Conservation (phyloP, 2,113 vertebrate species). For the Hemiprocne comata region DNA sequence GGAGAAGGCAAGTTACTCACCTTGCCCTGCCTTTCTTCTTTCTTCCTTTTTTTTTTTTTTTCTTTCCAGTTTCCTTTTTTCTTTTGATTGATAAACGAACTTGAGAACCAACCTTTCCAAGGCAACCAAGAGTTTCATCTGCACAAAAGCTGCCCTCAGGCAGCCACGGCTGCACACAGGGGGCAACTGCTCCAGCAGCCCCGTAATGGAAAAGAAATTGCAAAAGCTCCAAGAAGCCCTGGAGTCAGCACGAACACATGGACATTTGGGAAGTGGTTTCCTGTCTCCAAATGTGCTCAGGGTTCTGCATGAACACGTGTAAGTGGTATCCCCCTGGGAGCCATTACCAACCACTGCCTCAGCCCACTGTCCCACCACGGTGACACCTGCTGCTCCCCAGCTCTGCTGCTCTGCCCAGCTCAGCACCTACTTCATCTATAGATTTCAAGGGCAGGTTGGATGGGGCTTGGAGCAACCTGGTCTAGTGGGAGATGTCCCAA, state of each 20-base stretch:
- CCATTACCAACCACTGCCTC: fast-evolving
- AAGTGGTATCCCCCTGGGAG: fast-evolving
- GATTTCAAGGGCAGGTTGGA: too few species aligned
- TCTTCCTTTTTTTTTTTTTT: neutral
- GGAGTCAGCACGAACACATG: neutral
- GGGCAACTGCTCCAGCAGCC: neutral
- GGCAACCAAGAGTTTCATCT: neutral
- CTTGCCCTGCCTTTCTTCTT: neutral
- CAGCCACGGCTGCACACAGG: neutral
- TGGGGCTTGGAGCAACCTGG: too few species aligned
- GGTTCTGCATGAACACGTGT: neutral
- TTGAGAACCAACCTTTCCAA: neutral
- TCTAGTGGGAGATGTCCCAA: too few species aligned
- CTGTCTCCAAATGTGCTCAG: neutral
- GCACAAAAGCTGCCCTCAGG: neutral
- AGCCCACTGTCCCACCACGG: neutral
- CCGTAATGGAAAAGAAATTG: neutral
- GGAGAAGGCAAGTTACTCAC: neutral
- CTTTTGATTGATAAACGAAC: neutral
- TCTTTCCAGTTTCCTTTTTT: too few species aligned
- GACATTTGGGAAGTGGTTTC: neutral
- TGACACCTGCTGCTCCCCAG: too few species aligned
- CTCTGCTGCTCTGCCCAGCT: too few species aligned
- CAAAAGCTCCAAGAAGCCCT: neutral
- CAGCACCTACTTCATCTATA: too few species aligned